Conservation (phyloP, 2,113 vertebrate genomes). For the Clarias batrachus region DNA sequence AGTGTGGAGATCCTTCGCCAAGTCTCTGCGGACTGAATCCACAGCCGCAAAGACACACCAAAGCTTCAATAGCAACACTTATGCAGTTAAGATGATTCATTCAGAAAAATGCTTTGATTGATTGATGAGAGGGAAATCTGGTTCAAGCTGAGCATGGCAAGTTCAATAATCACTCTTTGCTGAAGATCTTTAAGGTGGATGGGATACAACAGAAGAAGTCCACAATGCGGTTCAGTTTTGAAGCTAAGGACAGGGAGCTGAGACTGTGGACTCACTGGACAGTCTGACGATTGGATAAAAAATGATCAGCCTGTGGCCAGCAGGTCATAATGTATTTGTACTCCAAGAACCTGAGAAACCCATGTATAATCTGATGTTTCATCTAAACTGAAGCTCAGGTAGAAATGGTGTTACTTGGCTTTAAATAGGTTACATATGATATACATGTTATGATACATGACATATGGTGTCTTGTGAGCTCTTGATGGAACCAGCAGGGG, state of each 20-base stretch:
- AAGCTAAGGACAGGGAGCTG: background rate
- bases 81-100: background rate
- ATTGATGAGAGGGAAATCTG: background rate
- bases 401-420: background rate
- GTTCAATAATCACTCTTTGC: background rate
- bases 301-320: background rate
- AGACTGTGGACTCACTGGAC: background rate
- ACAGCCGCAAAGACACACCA: background rate
- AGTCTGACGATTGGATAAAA: too few species aligned
- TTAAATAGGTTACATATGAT: background rate
- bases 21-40: background rate
- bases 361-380: background rate
- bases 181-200: background rate
- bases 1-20: background rate
- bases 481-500: constrained; percentile 62
- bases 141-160: background rate
- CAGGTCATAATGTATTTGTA: background rate
- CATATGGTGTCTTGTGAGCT: constrained; percentile 53
- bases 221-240: background rate
- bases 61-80: background rate
- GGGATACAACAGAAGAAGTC: background rate
- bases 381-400: background rate
- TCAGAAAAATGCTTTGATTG: background rate
- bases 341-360: background rate
- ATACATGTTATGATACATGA: constrained; percentile 43